Conservation (phyloP, 2,888 invertebrate species). For the Campopleginae sp. region DNA sequence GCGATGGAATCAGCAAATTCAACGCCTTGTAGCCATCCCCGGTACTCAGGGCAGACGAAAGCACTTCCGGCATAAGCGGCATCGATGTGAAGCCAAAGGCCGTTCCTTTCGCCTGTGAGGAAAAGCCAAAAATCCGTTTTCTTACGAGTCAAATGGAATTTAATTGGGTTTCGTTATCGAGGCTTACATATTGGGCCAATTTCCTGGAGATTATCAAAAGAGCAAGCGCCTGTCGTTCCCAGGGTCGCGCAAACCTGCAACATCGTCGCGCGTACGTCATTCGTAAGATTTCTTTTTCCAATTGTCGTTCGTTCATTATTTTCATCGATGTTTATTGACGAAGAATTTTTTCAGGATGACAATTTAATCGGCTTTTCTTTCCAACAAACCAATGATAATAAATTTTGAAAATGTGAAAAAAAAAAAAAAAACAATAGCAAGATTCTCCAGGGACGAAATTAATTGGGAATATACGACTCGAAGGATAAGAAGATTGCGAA, state of each 20-base stretch:
- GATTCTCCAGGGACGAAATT: slow-evolving; percentile 49
- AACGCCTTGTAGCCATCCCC: slow-evolving; percentile 95
- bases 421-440: neutral
- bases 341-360: slow-evolving; percentile 56
- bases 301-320: neutral
- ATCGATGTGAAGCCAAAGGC: slow-evolving; percentile 98
- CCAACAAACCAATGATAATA: neutral
- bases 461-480: slow-evolving; percentile 59
- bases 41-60: slow-evolving; percentile 97
- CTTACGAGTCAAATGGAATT: neutral
- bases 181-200: slow-evolving; percentile 87
- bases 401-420: neutral
- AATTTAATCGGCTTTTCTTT: slow-evolving; percentile 36
- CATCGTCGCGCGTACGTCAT: slow-evolving; percentile 65
- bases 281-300: neutral
- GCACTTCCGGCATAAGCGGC: slow-evolving; percentile 99
- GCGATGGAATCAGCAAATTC: slow-evolving; percentile 97
- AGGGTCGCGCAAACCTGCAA: slow-evolving; percentile 95
- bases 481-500: slow-evolving; percentile 67
- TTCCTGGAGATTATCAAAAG: slow-evolving; percentile 94
- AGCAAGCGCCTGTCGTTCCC: slow-evolving; percentile 98
- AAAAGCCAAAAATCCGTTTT: neutral
- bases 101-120: slow-evolving; percentile 88
- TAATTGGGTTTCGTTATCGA: neutral
- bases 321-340: neutral